Evolutionary conservation across 2,888 invertebrate genomes (phyloP).

Genomic region (Cistogaster globosa): DNA sequence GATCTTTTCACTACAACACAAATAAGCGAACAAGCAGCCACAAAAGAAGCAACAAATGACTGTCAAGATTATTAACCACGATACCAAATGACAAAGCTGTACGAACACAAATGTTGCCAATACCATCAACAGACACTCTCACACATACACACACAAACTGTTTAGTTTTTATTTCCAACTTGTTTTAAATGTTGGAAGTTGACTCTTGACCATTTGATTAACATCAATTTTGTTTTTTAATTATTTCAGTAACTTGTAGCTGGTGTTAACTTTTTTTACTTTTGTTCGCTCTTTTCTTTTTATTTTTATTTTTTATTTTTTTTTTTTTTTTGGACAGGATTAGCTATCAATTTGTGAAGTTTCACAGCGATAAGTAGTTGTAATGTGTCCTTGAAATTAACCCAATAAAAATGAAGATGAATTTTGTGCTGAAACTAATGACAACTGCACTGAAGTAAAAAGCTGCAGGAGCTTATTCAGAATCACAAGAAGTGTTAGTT

Average conservation of each 20-base stretch:
- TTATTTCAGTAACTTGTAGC: conserved; percentile 41
- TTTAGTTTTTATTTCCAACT: conserved; percentile 1
- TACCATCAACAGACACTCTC: not conserved
- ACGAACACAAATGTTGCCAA: conserved; percentile 60
- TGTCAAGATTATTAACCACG: conserved; percentile 73
- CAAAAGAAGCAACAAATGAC: conserved; percentile 74
- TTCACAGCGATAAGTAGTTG: conserved; percentile 16
- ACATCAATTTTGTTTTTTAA: conserved; percentile 25
- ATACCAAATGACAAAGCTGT: conserved; percentile 57
- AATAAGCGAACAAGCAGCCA: conserved; percentile 60
- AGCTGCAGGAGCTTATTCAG: too few relatives aligned
- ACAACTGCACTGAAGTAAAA: not conserved
- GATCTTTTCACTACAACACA: conserved; percentile 53
- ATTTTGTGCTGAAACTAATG: not conserved
- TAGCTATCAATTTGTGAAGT: conserved; percentile 49
- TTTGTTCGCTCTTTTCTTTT: conserved; percentile 18
- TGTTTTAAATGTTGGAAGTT: conserved; percentile 37
- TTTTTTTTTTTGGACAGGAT: too few relatives aligned
- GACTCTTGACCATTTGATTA: conserved; percentile 57
- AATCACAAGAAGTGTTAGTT: too few relatives aligned
- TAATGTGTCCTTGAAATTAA: conserved; percentile 43
- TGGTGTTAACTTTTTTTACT: conserved; percentile 53
- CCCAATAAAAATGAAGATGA: conserved; percentile 5
- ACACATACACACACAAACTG: not conserved
- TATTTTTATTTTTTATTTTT: too few relatives aligned